Percentiles rank a stretch among this genome's conserved stretches.
These are phyloP conservation scores for Oryzias dopingdopingensis DNA, from an alignment of 2,797 vertebrate genomes.

Conservation along the genomic window DNA sequence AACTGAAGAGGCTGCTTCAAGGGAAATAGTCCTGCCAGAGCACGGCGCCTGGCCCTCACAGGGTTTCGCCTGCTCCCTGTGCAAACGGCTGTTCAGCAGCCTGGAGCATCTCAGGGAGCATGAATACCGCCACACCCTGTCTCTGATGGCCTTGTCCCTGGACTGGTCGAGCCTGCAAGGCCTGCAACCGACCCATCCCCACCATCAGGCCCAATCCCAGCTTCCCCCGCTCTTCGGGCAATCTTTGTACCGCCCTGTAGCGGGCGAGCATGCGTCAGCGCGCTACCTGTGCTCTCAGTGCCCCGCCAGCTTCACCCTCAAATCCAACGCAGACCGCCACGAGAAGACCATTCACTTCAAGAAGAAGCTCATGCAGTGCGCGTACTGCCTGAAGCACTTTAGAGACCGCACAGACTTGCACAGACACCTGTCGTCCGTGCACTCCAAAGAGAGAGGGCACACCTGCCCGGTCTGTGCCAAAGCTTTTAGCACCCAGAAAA, in stretches of 20 bases:
- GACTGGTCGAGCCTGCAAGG: constrained; percentile 56
- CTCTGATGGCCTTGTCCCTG: constrained; percentile 74
- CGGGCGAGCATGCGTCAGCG: constrained; percentile 33
- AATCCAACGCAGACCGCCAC: constrained; percentile 83
- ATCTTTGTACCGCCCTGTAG: constrained; percentile 43
- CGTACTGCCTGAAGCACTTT: constrained; percentile 76
- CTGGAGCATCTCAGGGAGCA: constrained; percentile 81
- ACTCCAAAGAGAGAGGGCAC: constrained; percentile 70
- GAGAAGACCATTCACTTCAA: constrained; percentile 84
- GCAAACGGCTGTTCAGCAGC: constrained; percentile 80
- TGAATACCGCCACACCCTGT: constrained; percentile 73
- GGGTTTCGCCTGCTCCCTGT: constrained; percentile 81
- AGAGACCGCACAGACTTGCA: constrained; percentile 82
- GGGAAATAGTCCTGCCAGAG: constrained; percentile 57
- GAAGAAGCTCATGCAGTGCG: constrained; percentile 83
- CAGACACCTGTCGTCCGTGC: constrained; percentile 74
- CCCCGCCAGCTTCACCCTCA: constrained; percentile 83
- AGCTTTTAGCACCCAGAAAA: constrained; percentile 82
- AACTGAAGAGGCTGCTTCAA: constrained; percentile 58
- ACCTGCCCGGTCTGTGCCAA: constrained; percentile 75
- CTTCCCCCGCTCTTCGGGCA: constrained; percentile 46
- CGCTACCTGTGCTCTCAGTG: constrained; percentile 84
- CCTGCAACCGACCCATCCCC: constrained; percentile 26
- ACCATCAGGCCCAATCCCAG: constrained; percentile 42
- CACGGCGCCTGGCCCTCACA: constrained; percentile 53